These are phyloP conservation scores for Drosophila sulfurigaster DNA, from an alignment of 1,140 invertebrate genomes.

Conservation along the genomic window DNA sequence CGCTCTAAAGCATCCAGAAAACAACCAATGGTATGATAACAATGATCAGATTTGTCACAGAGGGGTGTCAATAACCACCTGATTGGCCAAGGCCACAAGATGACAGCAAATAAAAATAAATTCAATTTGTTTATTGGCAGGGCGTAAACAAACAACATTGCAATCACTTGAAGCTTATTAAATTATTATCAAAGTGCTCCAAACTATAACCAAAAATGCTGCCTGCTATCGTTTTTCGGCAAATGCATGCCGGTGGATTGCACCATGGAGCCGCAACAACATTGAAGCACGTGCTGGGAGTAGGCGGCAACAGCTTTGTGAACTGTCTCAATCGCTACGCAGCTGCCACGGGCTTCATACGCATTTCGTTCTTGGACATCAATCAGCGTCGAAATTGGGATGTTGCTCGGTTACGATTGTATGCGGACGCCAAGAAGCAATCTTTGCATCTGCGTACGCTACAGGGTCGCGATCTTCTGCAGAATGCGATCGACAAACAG, in stretches of 20 bases:
- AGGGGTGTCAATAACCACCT: conserved; percentile 12
- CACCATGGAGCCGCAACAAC: conserved; percentile 64
- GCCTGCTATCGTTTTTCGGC: conserved; percentile 74
- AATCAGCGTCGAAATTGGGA: conserved; percentile 77
- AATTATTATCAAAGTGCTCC: conserved; percentile 8
- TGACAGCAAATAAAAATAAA: conserved; percentile 22
- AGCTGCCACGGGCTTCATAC: conserved; percentile 81
- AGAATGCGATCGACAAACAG: conserved; percentile 87
- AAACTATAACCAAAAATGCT: conserved; percentile 53
- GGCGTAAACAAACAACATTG: conserved; percentile 16
- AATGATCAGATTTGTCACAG: not conserved
- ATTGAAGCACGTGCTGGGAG: conserved; percentile 67
- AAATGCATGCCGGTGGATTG: conserved; percentile 63
- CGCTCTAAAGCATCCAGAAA: not conserved
- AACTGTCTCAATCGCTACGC: conserved; percentile 79
- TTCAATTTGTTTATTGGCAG: conserved; percentile 26
- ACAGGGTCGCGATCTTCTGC: conserved; percentile 85
- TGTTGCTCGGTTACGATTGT: conserved; percentile 68
- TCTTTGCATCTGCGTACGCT: conserved; percentile 72
- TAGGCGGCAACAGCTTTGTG: conserved; percentile 63
- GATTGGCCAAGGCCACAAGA: conserved; percentile 25
- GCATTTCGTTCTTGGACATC: conserved; percentile 78
- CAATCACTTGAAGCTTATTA: conserved; percentile 15
- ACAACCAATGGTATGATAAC: conserved; percentile 40
- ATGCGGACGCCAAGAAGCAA: conserved; percentile 79